These are phyloP conservation scores for Eulemur mongoz DNA, from an alignment of 2,797 vertebrate species.

Conservation along the genomic window DNA sequence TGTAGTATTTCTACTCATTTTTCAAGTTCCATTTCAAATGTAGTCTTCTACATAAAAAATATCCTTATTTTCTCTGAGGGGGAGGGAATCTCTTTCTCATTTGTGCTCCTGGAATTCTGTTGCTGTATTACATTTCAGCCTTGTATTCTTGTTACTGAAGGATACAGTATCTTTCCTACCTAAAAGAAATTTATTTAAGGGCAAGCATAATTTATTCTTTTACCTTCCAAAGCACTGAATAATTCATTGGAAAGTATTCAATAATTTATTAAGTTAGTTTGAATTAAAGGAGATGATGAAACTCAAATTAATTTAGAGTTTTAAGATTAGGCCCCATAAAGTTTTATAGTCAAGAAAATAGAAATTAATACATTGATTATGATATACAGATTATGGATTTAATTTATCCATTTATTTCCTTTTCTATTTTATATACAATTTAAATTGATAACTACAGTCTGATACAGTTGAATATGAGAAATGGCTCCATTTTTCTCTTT, in stretches of 20 bases:
- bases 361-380: not conserved
- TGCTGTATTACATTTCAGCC: not conserved
- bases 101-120: not conserved
- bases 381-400: not conserved
- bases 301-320: not conserved
- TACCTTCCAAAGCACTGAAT: not conserved
- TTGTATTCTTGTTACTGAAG: not conserved
- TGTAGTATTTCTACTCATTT: not conserved
- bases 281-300: conserved; percentile 16
- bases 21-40: not conserved
- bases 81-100: not conserved
- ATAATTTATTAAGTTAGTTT: not conserved
- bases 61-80: not conserved
- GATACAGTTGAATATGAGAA: not conserved
- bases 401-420: not conserved
- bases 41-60: not conserved
- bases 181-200: not conserved
- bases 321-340: not conserved
- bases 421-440: not conserved
- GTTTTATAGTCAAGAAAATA: conserved; percentile 20
- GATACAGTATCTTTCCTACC: not conserved
- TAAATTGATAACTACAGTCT: not conserved
- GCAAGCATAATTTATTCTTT: not conserved
- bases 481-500: not conserved
- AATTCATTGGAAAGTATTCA: not conserved